A percentile compares a stretch with the other conserved stretches of the same genome.
phyloP scores from a whole-genome alignment of 2,113 vertebrate species.

The Rhinogobius similis region DNA sequence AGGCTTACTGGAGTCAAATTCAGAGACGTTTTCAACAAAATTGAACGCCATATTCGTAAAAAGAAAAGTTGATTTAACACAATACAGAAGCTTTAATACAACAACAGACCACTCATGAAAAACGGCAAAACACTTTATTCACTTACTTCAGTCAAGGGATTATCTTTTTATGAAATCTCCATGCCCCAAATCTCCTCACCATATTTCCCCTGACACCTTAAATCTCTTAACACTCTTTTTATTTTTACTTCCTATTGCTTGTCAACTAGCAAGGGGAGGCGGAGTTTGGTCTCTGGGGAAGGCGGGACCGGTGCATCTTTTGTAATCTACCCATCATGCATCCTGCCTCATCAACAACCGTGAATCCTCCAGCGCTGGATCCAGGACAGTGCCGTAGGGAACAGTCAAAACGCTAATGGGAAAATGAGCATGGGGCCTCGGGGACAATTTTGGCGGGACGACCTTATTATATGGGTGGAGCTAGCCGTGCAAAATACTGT shows the following conservation, averaged over 20 bases:
- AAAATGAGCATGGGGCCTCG: slow-evolving; percentile 29
- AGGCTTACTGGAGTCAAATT: too few species aligned
- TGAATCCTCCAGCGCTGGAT: slow-evolving; percentile 8
- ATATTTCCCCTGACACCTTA: slow-evolving; percentile 20
- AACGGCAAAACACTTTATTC: slow-evolving; percentile 46
- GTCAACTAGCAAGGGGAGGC: slow-evolving; percentile 18
- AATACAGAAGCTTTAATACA: too few species aligned
- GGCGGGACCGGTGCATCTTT: neutral
- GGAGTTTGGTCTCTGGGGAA: slow-evolving; percentile 1
- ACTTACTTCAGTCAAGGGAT: slow-evolving; percentile 36
- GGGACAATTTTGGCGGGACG: slow-evolving; percentile 33
- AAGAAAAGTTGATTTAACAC: too few species aligned
- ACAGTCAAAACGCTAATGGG: slow-evolving; percentile 1
- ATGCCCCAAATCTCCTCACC: slow-evolving; percentile 34
- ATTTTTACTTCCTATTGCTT: neutral
- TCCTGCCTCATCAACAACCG: slow-evolving; percentile 7
- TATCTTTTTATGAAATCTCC: slow-evolving; percentile 46
- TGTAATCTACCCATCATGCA: slow-evolving; percentile 28
- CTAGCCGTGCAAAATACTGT: slow-evolving; percentile 51
- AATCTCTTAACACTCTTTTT: slow-evolving; percentile 14
- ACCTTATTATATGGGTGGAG: slow-evolving; percentile 41
- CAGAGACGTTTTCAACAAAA: too few species aligned
- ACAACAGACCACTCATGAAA: neutral
- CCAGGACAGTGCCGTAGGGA: slow-evolving; percentile 11
- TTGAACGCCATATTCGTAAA: too few species aligned